Evolutionary conservation across 2,888 invertebrate genomes (phyloP), one percentile per base, ranked within the genome.

Genomic region (Carcina quercana): DNA sequence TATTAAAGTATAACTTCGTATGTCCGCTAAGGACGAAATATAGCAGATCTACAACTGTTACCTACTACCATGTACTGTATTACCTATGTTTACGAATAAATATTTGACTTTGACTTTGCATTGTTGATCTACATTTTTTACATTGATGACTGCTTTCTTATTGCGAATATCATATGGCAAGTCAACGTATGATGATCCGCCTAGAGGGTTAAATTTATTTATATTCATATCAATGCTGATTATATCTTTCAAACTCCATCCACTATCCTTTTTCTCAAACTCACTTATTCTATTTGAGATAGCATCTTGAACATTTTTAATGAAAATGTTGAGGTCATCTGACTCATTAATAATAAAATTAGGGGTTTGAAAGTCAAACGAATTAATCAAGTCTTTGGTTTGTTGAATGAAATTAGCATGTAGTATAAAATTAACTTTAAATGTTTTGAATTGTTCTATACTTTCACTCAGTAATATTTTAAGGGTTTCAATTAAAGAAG

Each of bases 81-180:
- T n/a, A n/a, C n/a, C n/a, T n/a, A n/a, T n/a, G n/a, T n/a, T n/a
- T n/a, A n/a, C n/a, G n/a, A n/a, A n/a, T n/a, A n/a, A n/a, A n/a
- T n/a, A n/a, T n/a, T n/a, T n/a, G n/a, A n/a, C n/a, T n/a, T n/a
- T n/a, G n/a, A n/a, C n/a, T n/a, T n/a, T n/a, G n/a, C n/a, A n/a
- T 15, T 34, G 14, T 10, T 37, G 7, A 42, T 48, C 46, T 7
- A 17, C 26, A 28, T 50, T 51, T 47, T 49, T 42, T 11, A 51
- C 47, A 40, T 51, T 47, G 12, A 50, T 36, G 2, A 51, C 32
- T 28, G 47, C 47, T 29, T 49, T 47, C 34, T 51, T 54, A n/a
- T 8, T 1, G 37, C 31, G 39, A 15, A 50, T 49, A 17, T 48
- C 40, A 12, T 28, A n/a, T 12, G 48, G 49, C 38, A 50, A 42